Evolutionary conservation across 2,888 invertebrate species (phyloP), one percentile per base, ranked within the genome.

Genomic region (Agrotis ipsilon): DNA sequence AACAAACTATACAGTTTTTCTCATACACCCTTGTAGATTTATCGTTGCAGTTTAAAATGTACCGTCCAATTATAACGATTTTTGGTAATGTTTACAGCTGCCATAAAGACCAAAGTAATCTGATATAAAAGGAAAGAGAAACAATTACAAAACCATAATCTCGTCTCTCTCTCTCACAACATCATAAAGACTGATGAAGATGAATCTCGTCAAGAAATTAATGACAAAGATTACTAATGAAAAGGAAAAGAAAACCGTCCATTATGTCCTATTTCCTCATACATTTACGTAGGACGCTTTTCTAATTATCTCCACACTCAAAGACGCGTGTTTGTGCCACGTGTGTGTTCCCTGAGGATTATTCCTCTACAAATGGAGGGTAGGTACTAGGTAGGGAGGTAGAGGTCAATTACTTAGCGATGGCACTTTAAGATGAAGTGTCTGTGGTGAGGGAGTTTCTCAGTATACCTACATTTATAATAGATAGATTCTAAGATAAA

Each of bases 341-440:
- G 67, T 73, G 74, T 21, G 49, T 49, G 27, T 1, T 49, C 58
- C n/a, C 46, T 3, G n/a, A n/a, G 24, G 79, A 72, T 49, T 65
- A 65, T 62, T 54, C 65, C 52, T 49, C 39, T 60, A 64, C 39
- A 5, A 13, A 43, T 54, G 4, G 19, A 18, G n/a, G 9, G 18
- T 51, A n/a, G 18, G 3, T 21, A 32, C 32, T 32, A 39, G 9
- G 39, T 39, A 39, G 11, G 32, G 32, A 21, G 5, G 1, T 14
- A 7, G 46, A 21, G 16, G 19, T 43, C 24, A 76, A 49, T 66
- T 76, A 78, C 52, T 78, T 51, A 59, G 39, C 46, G 32, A 62
- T 57, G 46, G n/a, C 16, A 39, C 14, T 45, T 32, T 58, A 21
- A n/a, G 21, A 24, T 46, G n/a, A 16, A 19, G 13, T 32, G 21